Evolutionary conservation across 2,113 vertebrate genomes (phyloP).

Genomic region (Formicarius rufipectus): DNA sequence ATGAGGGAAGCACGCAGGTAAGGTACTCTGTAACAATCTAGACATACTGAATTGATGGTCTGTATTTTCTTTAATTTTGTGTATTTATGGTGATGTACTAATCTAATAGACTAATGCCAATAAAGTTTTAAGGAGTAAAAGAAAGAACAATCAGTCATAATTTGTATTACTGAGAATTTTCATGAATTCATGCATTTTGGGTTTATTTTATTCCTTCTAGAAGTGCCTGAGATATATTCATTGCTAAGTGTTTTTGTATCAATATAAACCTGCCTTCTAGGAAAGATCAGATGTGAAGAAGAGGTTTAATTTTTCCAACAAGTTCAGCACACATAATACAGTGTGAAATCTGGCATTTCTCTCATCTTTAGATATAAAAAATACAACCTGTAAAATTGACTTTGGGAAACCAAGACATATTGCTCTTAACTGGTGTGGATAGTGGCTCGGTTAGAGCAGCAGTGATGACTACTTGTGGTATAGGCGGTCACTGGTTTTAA

Average conservation of each 20-base stretch:
- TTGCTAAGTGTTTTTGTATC: neutral
- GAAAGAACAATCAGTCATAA: neutral
- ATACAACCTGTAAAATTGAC: neutral
- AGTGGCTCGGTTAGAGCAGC: neutral
- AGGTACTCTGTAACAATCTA: neutral
- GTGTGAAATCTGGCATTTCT: neutral
- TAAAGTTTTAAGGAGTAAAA: neutral
- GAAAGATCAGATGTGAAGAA: neutral
- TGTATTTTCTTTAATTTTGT: neutral
- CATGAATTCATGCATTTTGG: neutral
- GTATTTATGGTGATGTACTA: neutral
- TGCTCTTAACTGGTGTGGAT: neutral
- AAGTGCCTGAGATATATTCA: neutral
- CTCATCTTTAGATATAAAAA: neutral
- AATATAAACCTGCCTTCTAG: neutral
- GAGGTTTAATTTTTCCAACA: neutral
- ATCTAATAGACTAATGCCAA: neutral
- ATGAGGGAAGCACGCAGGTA: neutral
- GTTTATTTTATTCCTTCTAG: neutral
- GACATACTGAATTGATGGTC: neutral
- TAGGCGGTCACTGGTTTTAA: neutral
- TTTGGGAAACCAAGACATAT: neutral
- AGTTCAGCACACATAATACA: neutral
- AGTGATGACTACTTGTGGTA: neutral
- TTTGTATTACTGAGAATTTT: neutral